Evolutionary conservation across 2,113 vertebrate species (phyloP), one percentile per base, ranked within the genome.

Genomic region (Petromus typicus): DNA sequence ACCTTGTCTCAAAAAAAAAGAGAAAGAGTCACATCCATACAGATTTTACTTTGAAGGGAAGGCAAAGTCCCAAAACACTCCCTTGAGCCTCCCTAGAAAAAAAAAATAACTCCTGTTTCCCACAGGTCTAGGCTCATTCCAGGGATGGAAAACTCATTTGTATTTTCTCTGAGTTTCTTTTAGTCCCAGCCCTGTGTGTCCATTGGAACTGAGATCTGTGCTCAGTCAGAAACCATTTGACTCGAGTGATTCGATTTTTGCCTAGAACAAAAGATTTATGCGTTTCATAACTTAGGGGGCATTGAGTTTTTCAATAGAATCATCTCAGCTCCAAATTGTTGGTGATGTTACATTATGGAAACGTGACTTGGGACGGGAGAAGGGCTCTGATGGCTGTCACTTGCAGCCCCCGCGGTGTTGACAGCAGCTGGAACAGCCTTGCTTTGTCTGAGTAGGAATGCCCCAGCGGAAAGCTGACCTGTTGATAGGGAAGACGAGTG

Each of bases 391-490:
- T 95, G 1, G 1, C 92, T 95, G 96, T 97, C 91, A 82, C 86
- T 43, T 57, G 92, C 94, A 96, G 97, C 95, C 96, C 32, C 73
- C 0, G 2, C 43, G 67, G 88, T 91, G 92, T 78, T 96, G 97
- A 97, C 94, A 95, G 90, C 54, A 23, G 43, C 20, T 96, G 90
- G 85, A 88, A 73, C n/a, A 83, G 84, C 76, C 59, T 66, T 57
- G 10, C 96, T 89, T 92, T 97, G 96, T 96, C 86, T 95, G 73
- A 48, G 32, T 4, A n/a, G 90, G 89, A 96, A 96, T 94, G 87
- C 57, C 73, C 11, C 75, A 83, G 95, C 93, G 23, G 4, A 82
- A 75, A 66, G 56, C 95, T 48, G 78, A 66, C 88, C 34, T 76
- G 61, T 71, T 97, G 75, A 71, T 61, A 63, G 66, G 78, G 88